phyloP scores from a whole-genome alignment of 2,113 vertebrate species.

The Entomyzon cyanotis region DNA sequence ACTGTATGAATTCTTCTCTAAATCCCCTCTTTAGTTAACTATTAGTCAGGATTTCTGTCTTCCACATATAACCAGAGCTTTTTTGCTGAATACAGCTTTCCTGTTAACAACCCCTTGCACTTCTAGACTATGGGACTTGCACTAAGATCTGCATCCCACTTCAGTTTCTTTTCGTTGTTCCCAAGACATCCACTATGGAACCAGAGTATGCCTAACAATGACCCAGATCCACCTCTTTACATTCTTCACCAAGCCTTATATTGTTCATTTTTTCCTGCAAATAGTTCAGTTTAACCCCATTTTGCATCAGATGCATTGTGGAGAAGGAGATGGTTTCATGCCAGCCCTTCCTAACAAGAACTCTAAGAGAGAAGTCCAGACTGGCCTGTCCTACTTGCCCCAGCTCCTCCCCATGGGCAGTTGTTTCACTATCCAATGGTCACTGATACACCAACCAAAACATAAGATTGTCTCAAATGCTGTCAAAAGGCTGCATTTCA shows the following conservation, averaged over 20 bases:
- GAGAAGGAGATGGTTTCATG: not conserved
- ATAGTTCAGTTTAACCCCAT: not conserved
- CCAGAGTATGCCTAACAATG: not conserved
- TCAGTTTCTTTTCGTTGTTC: not conserved
- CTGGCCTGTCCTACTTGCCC: not conserved
- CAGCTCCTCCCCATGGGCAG: not conserved
- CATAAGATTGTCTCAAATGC: rapidly evolving
- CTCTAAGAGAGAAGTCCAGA: not conserved
- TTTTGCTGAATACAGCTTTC: not conserved
- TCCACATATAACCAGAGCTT: not conserved
- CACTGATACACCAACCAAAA: not conserved
- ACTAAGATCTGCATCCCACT: not conserved
- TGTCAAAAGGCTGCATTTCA: not conserved
- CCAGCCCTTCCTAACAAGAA: not conserved
- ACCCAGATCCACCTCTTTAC: not conserved
- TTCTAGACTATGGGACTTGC: not conserved
- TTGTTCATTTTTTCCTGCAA: not conserved
- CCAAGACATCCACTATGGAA: not conserved
- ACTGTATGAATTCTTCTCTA: not conserved
- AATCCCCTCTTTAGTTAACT: not conserved
- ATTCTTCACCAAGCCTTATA: not conserved
- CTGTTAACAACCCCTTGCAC: not conserved
- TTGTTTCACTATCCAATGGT: not conserved
- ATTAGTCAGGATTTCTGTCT: not conserved
- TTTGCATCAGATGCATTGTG: not conserved